Evolutionary conservation across 2,113 vertebrate genomes (phyloP).

Genomic region (Ibidorhyncha struthersii): DNA sequence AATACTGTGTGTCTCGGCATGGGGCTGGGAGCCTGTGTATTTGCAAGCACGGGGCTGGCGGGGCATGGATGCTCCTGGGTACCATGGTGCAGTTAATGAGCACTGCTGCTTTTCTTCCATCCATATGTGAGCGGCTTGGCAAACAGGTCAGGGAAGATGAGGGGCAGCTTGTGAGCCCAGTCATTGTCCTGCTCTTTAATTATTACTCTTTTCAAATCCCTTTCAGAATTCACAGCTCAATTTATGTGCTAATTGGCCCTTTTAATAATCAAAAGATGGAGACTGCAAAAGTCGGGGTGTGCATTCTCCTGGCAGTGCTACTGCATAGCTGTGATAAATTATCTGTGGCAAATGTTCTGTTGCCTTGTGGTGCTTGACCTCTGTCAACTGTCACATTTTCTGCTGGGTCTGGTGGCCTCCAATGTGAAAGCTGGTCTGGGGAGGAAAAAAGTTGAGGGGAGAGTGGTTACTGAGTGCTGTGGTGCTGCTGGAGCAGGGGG

Average conservation of each 20-base stretch:
- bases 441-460: background rate
- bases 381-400: background rate
- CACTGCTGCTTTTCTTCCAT: background rate
- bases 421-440: background rate
- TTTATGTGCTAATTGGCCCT: slow-evolving; percentile 50
- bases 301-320: background rate
- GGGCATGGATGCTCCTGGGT: background rate
- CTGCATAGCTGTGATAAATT: background rate
- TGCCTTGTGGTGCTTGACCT: background rate
- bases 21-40: background rate
- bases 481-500: background rate
- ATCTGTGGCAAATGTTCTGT: background rate
- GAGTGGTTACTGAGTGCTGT: background rate
- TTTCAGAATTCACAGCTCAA: slow-evolving; percentile 58
- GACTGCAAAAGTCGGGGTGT: background rate
- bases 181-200: slow-evolving; percentile 37
- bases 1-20: background rate
- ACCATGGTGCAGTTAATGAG: background rate
- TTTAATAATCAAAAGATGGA: slow-evolving; percentile 47
- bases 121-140: background rate
- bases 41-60: background rate
- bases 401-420: background rate
- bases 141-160: background rate
- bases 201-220: slow-evolving; percentile 51
- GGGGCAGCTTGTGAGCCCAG: background rate